Evolutionary conservation across 1,140 invertebrate genomes (phyloP).

Genomic region (Temnothorax curvispinosus): DNA sequence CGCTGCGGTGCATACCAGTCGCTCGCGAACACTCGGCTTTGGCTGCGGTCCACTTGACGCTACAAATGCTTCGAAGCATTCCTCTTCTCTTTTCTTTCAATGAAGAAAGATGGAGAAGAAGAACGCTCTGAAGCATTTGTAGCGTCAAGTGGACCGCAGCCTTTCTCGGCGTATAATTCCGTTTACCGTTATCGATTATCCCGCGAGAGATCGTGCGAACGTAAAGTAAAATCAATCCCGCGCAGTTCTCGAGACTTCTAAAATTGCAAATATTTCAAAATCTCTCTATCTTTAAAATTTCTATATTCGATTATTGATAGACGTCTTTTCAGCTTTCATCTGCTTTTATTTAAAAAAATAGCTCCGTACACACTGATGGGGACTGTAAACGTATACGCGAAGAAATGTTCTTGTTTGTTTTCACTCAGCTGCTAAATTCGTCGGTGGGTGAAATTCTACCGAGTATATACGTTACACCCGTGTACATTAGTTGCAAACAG

Average conservation of each 20-base stretch:
- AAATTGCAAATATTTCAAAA: background rate
- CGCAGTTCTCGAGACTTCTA: background rate
- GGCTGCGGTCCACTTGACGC: no score
- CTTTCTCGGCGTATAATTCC: background rate
- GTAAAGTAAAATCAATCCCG: background rate
- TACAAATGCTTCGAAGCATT: no score
- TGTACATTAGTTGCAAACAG: background rate
- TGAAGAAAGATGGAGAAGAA: no score
- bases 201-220: background rate
- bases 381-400: background rate
- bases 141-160: no score
- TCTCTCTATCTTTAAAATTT: background rate
- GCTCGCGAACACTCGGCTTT: background rate
- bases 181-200: conserved; percentile 11
- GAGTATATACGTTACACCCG: background rate
- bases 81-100: no score
- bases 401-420: background rate
- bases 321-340: background rate
- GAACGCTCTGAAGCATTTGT: no score
- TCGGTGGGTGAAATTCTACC: background rate
- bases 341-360: conserved; percentile 5
- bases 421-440: background rate
- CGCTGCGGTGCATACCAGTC: background rate
- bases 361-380: background rate
- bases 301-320: background rate